Base-by-base conservation (phyloP, 2,888 invertebrate species). In the Lamellibrachia columna region DNA sequence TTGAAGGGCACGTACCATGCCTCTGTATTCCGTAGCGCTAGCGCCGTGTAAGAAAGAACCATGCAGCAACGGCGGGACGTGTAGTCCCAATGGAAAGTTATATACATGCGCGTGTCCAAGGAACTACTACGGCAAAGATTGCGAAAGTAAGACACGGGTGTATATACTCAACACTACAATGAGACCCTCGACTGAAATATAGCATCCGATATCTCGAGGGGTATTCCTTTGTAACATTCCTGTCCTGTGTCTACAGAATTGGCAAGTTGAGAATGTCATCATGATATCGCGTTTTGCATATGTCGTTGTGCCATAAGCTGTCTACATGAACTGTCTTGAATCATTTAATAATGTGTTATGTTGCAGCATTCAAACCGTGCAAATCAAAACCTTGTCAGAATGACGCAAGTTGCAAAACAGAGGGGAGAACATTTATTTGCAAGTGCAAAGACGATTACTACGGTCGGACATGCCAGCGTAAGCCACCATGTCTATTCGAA, bases 81-180 rank as follows among this genome's bases (percentile, higher is more conserved):
- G 75, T 22, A 75, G 6, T 6, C 75, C 75, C n/a, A 75, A 75
- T 15, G 75, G 75, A 15, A 75, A 75, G 75, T 15, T 22, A 2
- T 75, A 75, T n/a, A 75, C 75, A 15, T 75, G 75, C 22, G 75
- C 75, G 22, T 75, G 75, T 22, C 75, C 3, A 75, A 75, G 22
- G 75, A 6, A 75, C 75, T 75, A 15, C 75, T 75, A 75, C 75
- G 75, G 75, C 75, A n/a, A 75, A n/a, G n/a, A 75, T 22, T 75
- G 75, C n/a, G 75, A 75, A 75, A 75, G 75, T 75, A 75, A 75
- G 75, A 75, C 75, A 75, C 4, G 75, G n/a, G 75, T 75, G 75
- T 75, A 75, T 75, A n/a, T 75, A 75, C 6, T 75, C 75, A 22
- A 75, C n/a, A n/a, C 75, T 75, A 15, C 22, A 75, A n/a, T 75